Evolutionary conservation across 2,797 vertebrate species (phyloP).

Genomic region (Xyrichtys novacula): DNA sequence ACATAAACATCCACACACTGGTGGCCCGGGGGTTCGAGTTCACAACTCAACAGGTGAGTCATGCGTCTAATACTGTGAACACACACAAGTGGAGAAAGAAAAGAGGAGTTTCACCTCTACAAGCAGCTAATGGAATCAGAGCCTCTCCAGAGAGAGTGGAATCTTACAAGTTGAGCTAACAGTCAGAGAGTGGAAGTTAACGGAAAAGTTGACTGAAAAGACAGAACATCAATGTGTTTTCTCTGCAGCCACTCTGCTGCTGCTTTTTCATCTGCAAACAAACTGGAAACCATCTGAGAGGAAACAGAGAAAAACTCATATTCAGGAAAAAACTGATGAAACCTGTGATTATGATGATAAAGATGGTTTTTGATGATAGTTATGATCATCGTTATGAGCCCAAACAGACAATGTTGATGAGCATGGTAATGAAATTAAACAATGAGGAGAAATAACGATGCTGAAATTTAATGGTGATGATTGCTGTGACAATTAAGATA

Average conservation of each 20-base stretch:
- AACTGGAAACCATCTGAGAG: background rate
- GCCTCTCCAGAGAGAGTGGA: background rate
- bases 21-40: background rate
- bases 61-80: constrained; percentile 6
- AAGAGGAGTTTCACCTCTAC: background rate
- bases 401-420: too few relatives aligned
- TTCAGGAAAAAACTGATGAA: too few relatives aligned
- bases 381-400: too few relatives aligned
- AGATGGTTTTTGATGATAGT: too few relatives aligned
- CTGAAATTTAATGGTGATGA: too few relatives aligned
- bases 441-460: background rate
- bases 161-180: background rate
- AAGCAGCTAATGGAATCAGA: constrained; percentile 2
- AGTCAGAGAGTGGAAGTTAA: background rate
- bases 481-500: too few relatives aligned
- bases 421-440: too few relatives aligned
- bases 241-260: background rate
- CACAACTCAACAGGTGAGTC: constrained; percentile 9
- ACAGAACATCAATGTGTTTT: background rate
- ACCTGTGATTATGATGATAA: background rate
- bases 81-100: background rate
- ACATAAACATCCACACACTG: background rate
- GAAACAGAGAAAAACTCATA: background rate
- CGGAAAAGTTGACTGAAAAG: background rate
- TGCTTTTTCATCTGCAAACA: background rate